Evolutionary conservation across 2,888 invertebrate genomes (phyloP).

Genomic region (Helicoverpa assulta): DNA sequence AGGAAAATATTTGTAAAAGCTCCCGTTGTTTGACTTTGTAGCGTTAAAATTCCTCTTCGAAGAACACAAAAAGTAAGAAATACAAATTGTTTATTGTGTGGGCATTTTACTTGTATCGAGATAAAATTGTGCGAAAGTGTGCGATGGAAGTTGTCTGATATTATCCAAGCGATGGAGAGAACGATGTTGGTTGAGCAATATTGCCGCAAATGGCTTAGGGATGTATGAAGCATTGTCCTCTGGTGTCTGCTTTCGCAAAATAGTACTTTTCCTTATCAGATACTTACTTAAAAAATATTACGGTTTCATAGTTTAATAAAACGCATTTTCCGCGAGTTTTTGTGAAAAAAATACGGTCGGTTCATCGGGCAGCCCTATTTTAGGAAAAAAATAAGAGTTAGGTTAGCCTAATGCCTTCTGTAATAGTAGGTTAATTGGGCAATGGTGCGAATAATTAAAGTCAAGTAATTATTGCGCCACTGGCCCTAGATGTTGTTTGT

Average conservation of each 20-base stretch:
- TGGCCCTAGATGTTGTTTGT: slow-evolving; percentile 20
- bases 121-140: background rate
- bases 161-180: background rate
- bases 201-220: background rate
- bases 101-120: background rate
- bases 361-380: slow-evolving; percentile 22
- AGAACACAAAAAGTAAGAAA: slow-evolving; percentile 6
- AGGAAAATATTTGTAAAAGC: slow-evolving; percentile 8
- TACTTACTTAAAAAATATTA: slow-evolving; percentile 26
- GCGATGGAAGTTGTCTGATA: background rate
- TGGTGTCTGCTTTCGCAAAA: background rate
- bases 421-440: slow-evolving; percentile 49
- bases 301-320: slow-evolving; percentile 3
- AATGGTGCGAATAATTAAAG: slow-evolving; percentile 55
- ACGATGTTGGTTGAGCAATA: slow-evolving; percentile 19
- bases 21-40: background rate
- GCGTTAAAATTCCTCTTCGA: slow-evolving; percentile 3
- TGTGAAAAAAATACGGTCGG: too few relatives aligned
- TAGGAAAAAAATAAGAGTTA: slow-evolving; percentile 15
- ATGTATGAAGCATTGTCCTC: background rate
- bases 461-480: slow-evolving; percentile 34
- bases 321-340: background rate
- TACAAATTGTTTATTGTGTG: slow-evolving; percentile 2
- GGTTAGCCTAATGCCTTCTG: slow-evolving; percentile 19
- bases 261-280: background rate